These are phyloP conservation scores for Microplitis demolitor DNA, from an alignment of 1,140 invertebrate species.

Conservation along the genomic window DNA sequence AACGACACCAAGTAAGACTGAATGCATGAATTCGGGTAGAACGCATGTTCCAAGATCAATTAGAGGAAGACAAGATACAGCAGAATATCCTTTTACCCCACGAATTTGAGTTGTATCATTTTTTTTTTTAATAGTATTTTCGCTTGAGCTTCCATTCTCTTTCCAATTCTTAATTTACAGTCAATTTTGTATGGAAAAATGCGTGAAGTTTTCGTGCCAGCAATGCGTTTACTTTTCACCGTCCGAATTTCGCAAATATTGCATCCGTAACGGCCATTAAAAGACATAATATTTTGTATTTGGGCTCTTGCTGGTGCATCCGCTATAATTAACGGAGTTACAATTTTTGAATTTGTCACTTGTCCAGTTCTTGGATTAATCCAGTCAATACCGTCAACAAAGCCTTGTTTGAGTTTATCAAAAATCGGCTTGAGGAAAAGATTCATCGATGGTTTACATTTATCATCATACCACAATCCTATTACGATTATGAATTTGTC, in stretches of 20 bases:
- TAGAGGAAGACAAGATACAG: conserved; percentile 23
- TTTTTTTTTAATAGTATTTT: not conserved
- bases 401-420: conserved; percentile 16
- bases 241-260: conserved; percentile 24
- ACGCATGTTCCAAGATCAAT: conserved; percentile 32
- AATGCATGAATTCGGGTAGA: conserved; percentile 38
- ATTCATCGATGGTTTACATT: conserved; percentile 27
- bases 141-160: not conserved
- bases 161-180: not conserved
- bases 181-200: not conserved
- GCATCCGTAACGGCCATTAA: conserved; percentile 24
- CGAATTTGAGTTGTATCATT: conserved; percentile 13
- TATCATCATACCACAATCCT: conserved; percentile 28
- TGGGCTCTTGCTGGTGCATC: conserved; percentile 27
- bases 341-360: not conserved
- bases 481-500: conserved; percentile 15
- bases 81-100: conserved; percentile 32
- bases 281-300: conserved; percentile 22
- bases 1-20: conserved; percentile 30
- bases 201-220: not conserved
- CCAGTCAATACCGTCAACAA: conserved; percentile 13
- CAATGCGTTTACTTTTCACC: conserved; percentile 1
- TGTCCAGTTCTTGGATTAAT: not conserved
- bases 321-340: conserved; percentile 20
- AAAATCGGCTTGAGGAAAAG: conserved; percentile 25